Percentiles rank a stretch among this genome's conserved stretches.
These are phyloP conservation scores for Tichodroma muraria DNA, from an alignment of 2,113 vertebrate species.

Conservation along the genomic window DNA sequence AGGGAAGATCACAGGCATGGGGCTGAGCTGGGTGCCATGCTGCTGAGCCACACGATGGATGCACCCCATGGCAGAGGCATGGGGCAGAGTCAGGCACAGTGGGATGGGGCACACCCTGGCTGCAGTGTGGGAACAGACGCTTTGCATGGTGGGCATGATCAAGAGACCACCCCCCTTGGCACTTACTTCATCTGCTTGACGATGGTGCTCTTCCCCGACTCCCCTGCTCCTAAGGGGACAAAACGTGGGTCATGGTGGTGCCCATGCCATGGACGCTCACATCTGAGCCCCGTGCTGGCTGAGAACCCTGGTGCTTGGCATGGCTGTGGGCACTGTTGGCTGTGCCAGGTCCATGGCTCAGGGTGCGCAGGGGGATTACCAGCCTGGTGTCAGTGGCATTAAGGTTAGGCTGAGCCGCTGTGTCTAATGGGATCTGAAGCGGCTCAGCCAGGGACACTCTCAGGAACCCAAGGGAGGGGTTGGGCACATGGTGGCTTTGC, in stretches of 20 bases:
- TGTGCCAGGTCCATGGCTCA: accelerated
- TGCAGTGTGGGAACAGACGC: neutral
- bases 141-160: accelerated
- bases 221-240: conserved; percentile 84
- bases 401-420: neutral
- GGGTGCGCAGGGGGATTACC: neutral
- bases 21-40: neutral
- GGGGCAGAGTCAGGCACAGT: neutral
- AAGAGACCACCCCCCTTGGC: too few relatives aligned
- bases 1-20: neutral
- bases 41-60: neutral
- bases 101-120: neutral
- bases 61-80: neutral
- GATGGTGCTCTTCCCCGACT: conserved; percentile 97
- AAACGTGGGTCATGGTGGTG: accelerated
- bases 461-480: neutral
- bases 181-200: conserved; percentile 99
- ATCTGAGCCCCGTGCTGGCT: accelerated
- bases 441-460: neutral
- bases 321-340: accelerated
- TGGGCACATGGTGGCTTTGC: accelerated
- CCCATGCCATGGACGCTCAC: accelerated
- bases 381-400: neutral
- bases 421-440: neutral
- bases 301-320: neutral